These are phyloP conservation scores for Papilio xuthus DNA, from an alignment of 1,140 invertebrate species.

Conservation along the genomic window DNA sequence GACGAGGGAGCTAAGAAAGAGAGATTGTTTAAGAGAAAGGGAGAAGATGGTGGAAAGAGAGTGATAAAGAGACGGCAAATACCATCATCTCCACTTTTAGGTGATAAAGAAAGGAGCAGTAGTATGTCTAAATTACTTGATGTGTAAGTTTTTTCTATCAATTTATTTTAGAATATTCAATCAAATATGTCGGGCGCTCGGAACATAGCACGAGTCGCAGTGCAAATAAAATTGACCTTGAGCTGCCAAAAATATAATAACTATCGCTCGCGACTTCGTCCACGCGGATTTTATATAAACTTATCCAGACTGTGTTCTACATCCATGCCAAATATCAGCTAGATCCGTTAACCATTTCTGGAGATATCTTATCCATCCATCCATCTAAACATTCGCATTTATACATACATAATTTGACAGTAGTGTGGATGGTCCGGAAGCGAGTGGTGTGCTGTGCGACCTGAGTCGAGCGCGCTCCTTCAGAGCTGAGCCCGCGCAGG, in stretches of 20 bases:
- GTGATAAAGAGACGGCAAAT: slow-evolving; percentile 75
- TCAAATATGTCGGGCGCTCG: too few species aligned
- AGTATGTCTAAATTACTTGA: slow-evolving; percentile 93
- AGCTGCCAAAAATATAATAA: too few species aligned
- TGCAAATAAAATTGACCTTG: too few species aligned
- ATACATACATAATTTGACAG: not conserved
- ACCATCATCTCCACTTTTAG: slow-evolving; percentile 65
- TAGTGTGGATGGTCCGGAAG: slow-evolving; percentile 54
- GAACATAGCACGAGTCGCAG: too few species aligned
- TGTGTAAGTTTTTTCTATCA: slow-evolving; percentile 74
- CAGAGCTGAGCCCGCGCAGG: slow-evolving; percentile 88
- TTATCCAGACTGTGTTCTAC: too few species aligned
- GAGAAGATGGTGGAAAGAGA: slow-evolving; percentile 83
- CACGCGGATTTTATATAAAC: too few species aligned
- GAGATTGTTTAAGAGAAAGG: slow-evolving; percentile 86
- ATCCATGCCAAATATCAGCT: too few species aligned
- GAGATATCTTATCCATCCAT: too few species aligned
- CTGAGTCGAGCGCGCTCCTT: slow-evolving; percentile 93
- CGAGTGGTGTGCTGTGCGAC: slow-evolving; percentile 83
- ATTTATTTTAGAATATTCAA: slow-evolving; percentile 13
- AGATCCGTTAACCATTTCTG: too few species aligned
- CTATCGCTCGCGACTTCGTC: too few species aligned
- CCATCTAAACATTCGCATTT: too few species aligned
- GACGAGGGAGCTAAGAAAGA: slow-evolving; percentile 82
- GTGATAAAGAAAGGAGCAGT: slow-evolving; percentile 91